These are phyloP conservation scores for Bilobella aurantiaca DNA, from an alignment of 1,140 invertebrate genomes.

Conservation along the genomic window DNA sequence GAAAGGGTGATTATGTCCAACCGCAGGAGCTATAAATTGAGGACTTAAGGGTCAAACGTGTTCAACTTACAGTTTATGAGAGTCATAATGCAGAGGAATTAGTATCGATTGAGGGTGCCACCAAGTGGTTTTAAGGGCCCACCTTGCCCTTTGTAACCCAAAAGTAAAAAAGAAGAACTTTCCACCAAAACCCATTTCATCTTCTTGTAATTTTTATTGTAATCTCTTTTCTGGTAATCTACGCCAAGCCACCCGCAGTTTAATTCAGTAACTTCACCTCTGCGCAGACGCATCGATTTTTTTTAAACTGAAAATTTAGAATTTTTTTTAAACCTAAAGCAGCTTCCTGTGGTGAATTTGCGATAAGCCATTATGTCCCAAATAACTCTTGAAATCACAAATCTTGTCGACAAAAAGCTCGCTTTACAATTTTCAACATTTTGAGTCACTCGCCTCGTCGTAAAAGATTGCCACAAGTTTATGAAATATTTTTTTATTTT, in stretches of 20 bases:
- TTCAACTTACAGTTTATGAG: constrained; percentile 13
- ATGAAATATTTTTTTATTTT: no score
- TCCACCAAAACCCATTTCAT: neutral
- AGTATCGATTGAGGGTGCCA: constrained; percentile 20
- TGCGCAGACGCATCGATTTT: no score
- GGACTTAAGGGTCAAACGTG: neutral
- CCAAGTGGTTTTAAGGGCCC: neutral
- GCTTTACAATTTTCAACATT: no score
- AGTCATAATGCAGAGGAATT: constrained; percentile 19
- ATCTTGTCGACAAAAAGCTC: no score
- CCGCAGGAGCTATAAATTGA: neutral
- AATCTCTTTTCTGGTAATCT: neutral
- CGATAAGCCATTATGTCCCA: neutral
- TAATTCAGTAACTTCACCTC: neutral
- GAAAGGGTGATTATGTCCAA: neutral
- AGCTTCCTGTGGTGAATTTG: neutral
- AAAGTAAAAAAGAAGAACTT: no score
- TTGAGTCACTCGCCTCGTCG: no score
- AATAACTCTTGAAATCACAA: no score
- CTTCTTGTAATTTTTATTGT: neutral
- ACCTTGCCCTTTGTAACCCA: neutral
- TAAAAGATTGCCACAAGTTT: no score
- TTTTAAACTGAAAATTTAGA: no score
- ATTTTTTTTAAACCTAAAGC: neutral
- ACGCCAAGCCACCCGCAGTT: neutral